These are phyloP conservation scores for Mormyrus proboscirostris DNA, from an alignment of 2,797 vertebrate genomes.

Conservation along the genomic window DNA sequence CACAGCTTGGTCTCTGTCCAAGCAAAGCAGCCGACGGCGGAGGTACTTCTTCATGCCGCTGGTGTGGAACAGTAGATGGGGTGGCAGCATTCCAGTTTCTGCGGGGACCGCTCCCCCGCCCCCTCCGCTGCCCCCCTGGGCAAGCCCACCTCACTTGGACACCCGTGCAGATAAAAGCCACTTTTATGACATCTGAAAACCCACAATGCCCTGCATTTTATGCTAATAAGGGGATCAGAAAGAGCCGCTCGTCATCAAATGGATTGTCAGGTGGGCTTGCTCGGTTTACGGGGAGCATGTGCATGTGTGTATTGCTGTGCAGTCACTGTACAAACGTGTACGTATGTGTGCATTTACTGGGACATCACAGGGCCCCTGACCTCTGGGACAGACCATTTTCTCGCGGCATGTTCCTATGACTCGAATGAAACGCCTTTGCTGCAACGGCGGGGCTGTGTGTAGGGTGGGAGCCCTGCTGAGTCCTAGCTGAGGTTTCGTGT, in stretches of 20 bases:
- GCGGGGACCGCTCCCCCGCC: background rate
- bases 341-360: background rate
- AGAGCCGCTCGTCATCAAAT: background rate
- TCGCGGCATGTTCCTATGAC: background rate
- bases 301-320: background rate
- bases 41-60: constrained; percentile 48
- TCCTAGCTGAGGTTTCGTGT: background rate
- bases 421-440: background rate
- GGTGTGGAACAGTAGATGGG: constrained; percentile 63
- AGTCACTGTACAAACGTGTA: background rate
- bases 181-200: background rate
- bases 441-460: background rate
- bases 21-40: constrained; percentile 65
- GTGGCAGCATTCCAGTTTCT: constrained; percentile 52
- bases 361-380: background rate
- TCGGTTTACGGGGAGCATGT: background rate
- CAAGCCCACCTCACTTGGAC: background rate
- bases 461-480: background rate
- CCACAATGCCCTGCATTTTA: background rate
- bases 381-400: background rate
- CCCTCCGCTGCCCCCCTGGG: background rate
- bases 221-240: background rate
- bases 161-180: background rate
- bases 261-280: background rate
- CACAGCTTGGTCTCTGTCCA: constrained; percentile 69